Evolutionary conservation across 2,888 invertebrate genomes (phyloP).

Genomic region (Mystacides longicornis): DNA sequence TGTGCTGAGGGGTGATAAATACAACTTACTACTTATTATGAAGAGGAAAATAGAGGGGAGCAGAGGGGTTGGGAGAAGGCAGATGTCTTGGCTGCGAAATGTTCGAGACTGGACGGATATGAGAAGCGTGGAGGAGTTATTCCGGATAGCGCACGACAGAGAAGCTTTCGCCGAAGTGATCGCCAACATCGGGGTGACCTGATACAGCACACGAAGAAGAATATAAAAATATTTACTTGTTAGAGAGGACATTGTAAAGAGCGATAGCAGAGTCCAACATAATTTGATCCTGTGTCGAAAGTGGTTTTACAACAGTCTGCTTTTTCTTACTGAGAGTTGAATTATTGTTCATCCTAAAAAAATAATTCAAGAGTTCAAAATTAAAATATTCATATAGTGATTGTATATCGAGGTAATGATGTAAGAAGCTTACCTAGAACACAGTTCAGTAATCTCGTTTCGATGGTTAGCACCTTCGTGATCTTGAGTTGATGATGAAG

Average conservation of each 20-base stretch:
- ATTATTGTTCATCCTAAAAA: conserved; percentile 34
- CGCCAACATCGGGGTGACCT: no score
- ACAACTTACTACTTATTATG: no score
- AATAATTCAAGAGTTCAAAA: conserved; percentile 18
- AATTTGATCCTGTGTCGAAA: conserved; percentile 88
- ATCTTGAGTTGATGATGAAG: conserved; percentile 34
- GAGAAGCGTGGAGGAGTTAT: no score
- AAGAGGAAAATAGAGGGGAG: no score
- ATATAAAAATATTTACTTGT: conserved; percentile 53
- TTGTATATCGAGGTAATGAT: background rate
- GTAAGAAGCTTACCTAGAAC: conserved; percentile 31
- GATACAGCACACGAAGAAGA: no score
- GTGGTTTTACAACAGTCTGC: conserved; percentile 67
- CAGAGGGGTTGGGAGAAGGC: no score
- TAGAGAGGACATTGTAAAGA: conserved; percentile 85
- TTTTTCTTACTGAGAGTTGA: conserved; percentile 36
- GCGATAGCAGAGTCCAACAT: conserved; percentile 89
- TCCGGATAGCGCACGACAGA: no score
- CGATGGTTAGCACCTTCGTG: conserved; percentile 56
- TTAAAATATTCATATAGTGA: conserved; percentile 10
- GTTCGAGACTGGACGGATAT: no score
- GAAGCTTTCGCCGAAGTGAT: no score
- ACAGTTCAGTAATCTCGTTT: conserved; percentile 62
- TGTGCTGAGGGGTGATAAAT: no score
- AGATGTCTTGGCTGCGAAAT: no score